These are phyloP conservation scores for Horisme vitalbata DNA, from an alignment of 2,888 invertebrate genomes.

Conservation along the genomic window DNA sequence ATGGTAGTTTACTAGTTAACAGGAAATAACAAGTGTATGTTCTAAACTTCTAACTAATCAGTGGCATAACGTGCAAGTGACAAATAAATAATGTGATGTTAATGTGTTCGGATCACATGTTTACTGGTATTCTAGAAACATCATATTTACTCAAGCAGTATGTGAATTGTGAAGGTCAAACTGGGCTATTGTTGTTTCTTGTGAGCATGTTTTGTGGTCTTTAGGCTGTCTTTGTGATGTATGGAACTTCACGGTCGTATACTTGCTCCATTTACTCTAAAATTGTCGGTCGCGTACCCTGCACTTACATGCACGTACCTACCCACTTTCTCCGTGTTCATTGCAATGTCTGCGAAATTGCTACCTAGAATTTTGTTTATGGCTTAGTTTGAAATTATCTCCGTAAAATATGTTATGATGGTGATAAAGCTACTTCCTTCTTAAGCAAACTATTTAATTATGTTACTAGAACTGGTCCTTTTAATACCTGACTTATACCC, in stretches of 20 bases:
- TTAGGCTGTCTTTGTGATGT: constrained; percentile 33
- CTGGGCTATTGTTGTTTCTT: constrained; percentile 51
- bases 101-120: constrained; percentile 32
- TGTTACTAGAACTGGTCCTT: constrained; percentile 42
- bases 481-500: constrained; percentile 47
- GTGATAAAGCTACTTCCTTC: constrained; percentile 38
- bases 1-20: constrained; percentile 24
- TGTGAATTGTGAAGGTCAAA: constrained; percentile 67
- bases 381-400: constrained; percentile 29
- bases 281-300: constrained; percentile 56
- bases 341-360: constrained; percentile 35
- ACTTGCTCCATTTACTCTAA: constrained; percentile 61
- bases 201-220: constrained; percentile 25
- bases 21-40: constrained; percentile 36
- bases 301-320: constrained; percentile 48
- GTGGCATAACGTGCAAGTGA: constrained; percentile 16
- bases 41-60: too few species aligned
- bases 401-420: constrained; percentile 19
- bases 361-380: constrained; percentile 41
- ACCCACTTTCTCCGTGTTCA: constrained; percentile 57
- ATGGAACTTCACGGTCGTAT: constrained; percentile 45
- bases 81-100: constrained; percentile 37
- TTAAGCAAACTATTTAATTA: constrained; percentile 29
- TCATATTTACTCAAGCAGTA: constrained; percentile 45
- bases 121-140: constrained; percentile 48